phyloP scores from a whole-genome alignment of 2,888 invertebrate genomes.

The Drosophila anomalipes region DNA sequence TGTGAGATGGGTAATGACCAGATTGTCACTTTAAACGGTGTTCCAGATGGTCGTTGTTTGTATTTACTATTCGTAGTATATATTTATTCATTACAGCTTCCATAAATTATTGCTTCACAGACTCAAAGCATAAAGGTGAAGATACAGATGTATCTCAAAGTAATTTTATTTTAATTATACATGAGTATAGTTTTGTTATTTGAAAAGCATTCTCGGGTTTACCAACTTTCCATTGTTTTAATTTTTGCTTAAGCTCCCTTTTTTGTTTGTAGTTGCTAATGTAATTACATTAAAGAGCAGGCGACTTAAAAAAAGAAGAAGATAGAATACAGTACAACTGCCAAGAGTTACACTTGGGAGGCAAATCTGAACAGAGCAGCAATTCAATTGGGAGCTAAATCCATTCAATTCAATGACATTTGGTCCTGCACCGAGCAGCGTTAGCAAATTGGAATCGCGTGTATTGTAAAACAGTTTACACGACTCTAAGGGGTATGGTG shows the following conservation, averaged over 20 bases:
- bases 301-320: not conserved
- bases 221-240: not conserved
- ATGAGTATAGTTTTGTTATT: not conserved
- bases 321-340: conserved; percentile 14
- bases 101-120: not conserved
- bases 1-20: too few species aligned
- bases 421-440: conserved; percentile 10
- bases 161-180: not conserved
- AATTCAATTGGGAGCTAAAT: conserved; percentile 32
- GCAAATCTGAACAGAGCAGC: conserved; percentile 5
- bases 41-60: not conserved
- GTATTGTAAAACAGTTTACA: conserved; percentile 27
- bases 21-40: not conserved
- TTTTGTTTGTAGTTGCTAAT: conserved; percentile 25
- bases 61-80: not conserved
- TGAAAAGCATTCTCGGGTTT: not conserved
- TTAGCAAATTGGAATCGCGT: conserved; percentile 28
- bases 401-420: conserved; percentile 48
- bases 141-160: not conserved
- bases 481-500: not conserved
- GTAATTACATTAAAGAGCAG: conserved; percentile 41
- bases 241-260: not conserved
- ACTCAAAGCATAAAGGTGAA: not conserved
- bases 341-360: not conserved
- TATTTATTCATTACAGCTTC: not conserved